phyloP scores from a whole-genome alignment of 1,140 invertebrate species.

The Heliconius hermathena region DNA sequence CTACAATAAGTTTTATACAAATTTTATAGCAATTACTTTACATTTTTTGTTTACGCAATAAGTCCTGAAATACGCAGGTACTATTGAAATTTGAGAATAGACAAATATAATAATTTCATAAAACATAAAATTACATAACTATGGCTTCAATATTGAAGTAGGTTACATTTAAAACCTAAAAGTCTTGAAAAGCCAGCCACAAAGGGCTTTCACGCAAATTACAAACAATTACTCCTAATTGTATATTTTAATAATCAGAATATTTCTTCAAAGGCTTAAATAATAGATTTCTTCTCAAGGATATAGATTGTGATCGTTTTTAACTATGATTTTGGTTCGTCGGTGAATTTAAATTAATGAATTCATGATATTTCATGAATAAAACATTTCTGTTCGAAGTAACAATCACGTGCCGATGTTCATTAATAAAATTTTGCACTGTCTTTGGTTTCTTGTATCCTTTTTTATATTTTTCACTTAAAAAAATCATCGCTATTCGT shows the following conservation, averaged over 20 bases:
- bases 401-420: constrained; percentile 13
- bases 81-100: not conserved
- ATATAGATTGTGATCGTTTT: not conserved
- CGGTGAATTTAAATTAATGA: constrained; percentile 23
- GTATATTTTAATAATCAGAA: not conserved
- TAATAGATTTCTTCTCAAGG: constrained; percentile 23
- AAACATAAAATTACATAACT: too few relatives aligned
- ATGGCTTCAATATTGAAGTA: too few relatives aligned
- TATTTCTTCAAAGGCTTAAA: constrained; percentile 1
- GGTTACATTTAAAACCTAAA: not conserved
- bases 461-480: too few relatives aligned
- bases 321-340: constrained; percentile 15
- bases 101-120: not conserved
- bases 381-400: constrained; percentile 16
- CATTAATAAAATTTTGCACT: not conserved
- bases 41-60: too few relatives aligned
- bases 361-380: constrained; percentile 26
- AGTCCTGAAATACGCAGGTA: too few relatives aligned
- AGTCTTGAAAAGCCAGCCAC: not conserved
- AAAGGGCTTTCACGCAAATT: not conserved
- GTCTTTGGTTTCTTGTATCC: not conserved
- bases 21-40: too few relatives aligned
- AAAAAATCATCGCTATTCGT: too few relatives aligned
- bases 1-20: too few relatives aligned
- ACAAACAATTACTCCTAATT: not conserved